A percentile compares a stretch with the other conserved stretches of the same genome.
Evolutionary conservation across 1,140 invertebrate genomes (phyloP).

Genomic region (Semibalanus balanoides): DNA sequence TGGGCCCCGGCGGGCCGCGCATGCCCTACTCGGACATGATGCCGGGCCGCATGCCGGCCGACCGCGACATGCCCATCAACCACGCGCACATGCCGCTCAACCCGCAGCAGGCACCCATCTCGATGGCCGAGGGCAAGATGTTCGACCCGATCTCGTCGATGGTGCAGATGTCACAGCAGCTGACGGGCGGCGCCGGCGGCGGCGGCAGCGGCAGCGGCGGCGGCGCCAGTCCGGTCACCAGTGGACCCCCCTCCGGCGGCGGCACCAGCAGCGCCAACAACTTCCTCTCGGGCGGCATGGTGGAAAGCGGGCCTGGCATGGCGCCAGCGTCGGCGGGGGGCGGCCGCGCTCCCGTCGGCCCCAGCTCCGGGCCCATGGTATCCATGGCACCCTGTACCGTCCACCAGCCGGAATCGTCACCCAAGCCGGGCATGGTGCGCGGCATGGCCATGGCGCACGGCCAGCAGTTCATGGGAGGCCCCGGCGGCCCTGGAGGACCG

Average conservation of each 20-base stretch:
- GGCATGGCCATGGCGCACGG: not conserved
- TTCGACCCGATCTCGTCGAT: slow-evolving; percentile 87
- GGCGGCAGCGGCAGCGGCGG: slow-evolving; percentile 14
- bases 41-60: not conserved
- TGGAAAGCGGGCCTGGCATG: slow-evolving; percentile 22
- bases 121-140: slow-evolving; percentile 19
- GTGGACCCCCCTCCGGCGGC: slow-evolving; percentile 21
- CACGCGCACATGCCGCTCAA: slow-evolving; percentile 6
- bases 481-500: no score
- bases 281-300: slow-evolving; percentile 12
- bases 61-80: not conserved
- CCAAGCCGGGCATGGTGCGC: not conserved
- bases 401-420: slow-evolving; percentile 4
- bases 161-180: slow-evolving; percentile 83
- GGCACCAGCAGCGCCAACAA: slow-evolving; percentile 29
- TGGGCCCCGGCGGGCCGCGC: not conserved
- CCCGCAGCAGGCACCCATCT: slow-evolving; percentile 13
- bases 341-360: slow-evolving; percentile 27
- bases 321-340: slow-evolving; percentile 15
- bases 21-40: not conserved
- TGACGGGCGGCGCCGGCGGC: slow-evolving; percentile 37
- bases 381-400: not conserved
- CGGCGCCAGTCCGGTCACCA: slow-evolving; percentile 15
- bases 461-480: not conserved
- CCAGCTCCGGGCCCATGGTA: slow-evolving; percentile 6